Base-by-base conservation (phyloP, 2,113 vertebrate genomes). In the Synchiropus splendidus region DNA sequence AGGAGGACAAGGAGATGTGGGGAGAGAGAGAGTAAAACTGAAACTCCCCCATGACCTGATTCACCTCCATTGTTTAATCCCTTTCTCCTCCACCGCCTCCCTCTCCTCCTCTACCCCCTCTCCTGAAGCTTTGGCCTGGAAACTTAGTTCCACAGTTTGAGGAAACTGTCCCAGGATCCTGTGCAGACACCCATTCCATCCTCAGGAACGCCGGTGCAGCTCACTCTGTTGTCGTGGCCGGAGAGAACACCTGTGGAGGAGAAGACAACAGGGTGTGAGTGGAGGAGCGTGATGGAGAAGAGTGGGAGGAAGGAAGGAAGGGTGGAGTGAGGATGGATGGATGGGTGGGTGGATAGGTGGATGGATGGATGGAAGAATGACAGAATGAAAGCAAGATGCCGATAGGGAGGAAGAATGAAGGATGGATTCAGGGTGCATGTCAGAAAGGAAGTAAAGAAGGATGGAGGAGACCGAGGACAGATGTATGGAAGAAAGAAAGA, bases 141-240 rank as follows among this genome's bases (percentile, higher is more conserved):
- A 2, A 30, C 58, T 86, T 75, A 87, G 75, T 87, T 87, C 85
- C 85, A 87, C 47, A 87, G 75, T 72, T 87, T 87, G 43, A 97
- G 89, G 82, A 97, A 96, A 82, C 93, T 97, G 87, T 98, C 94
- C 93, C 94, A 98, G 73, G 94, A 98, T 54, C 94, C 94, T 72
- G 94, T 98, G 83, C 93, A 94, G 81, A 97, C 91, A 52, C 91
- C 92, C 91, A 98, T 92, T 34, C 94, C 94, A 1, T 98, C 94
- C 4, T 54, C 76, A 6, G 94, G 94, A 16, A 98, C 90, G 18
- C 94, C 94, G 64, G 92, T 86, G 86, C 94, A 98, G 86, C 94
- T 98, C 76, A 98, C 94, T 59, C 92, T 87, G 87, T 98, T 98
- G 81, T 98, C 94, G 39, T 98, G 94, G 62, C 94, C 94, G 57